A percentile compares a stretch with the other conserved stretches of the same genome.
phyloP scores from a whole-genome alignment of 2,888 invertebrate genomes.

The Coelopa pilipes region DNA sequence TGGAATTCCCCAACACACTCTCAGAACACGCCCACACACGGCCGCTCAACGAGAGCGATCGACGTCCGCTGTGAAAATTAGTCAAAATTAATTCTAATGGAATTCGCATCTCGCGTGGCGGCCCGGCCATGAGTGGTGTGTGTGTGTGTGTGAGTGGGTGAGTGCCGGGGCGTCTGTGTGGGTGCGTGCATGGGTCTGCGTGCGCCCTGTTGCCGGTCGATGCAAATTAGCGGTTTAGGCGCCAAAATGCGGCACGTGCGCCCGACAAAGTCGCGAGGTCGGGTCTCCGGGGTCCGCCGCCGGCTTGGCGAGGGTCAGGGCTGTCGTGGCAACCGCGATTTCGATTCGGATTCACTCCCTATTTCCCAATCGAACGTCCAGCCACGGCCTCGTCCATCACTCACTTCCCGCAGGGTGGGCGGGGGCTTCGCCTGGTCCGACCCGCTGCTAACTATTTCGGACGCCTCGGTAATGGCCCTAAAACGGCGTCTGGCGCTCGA shows the following conservation, averaged over 20 bases:
- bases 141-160: no score
- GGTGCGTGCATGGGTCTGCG: no score
- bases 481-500: no score
- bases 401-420: no score
- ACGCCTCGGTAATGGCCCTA: no score
- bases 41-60: constrained; percentile 29
- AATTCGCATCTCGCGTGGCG: constrained; percentile 45
- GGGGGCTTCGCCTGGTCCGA: no score
- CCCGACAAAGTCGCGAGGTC: background rate
- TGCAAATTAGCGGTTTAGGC: constrained; percentile 22
- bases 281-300: background rate
- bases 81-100: constrained; percentile 49
- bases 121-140: background rate
- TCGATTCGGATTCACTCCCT: background rate
- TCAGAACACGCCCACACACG: constrained; percentile 36
- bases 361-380: background rate
- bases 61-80: constrained; percentile 6
- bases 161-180: no score
- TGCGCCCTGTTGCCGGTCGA: background rate
- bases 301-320: background rate
- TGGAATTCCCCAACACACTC: no score
- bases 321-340: background rate
- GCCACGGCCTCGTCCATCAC: no score
- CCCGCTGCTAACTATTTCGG: no score
- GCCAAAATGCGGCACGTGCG: background rate